Conservation (phyloP, 2,888 invertebrate species). For the Agrenia bidenticulata region DNA sequence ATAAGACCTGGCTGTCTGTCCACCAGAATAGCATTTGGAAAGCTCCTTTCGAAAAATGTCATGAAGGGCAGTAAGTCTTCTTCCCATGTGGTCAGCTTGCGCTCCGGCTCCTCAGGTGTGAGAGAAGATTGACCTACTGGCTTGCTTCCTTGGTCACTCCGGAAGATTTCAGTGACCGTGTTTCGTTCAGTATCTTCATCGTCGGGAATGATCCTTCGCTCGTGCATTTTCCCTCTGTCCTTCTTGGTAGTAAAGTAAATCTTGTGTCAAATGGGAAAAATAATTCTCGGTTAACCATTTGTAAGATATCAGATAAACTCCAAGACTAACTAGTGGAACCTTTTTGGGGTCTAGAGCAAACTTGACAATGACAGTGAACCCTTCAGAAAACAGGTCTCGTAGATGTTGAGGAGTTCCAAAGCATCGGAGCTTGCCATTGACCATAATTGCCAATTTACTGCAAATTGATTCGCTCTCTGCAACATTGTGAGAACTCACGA, state of each 20-base stretch:
- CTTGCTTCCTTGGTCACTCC: neutral
- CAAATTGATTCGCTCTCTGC: conserved; percentile 32
- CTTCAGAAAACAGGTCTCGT: conserved; percentile 20
- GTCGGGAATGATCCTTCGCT: conserved; percentile 9
- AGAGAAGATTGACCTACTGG: neutral
- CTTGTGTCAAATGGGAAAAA: conserved; percentile 10
- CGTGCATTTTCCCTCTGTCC: conserved; percentile 17
- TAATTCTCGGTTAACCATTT: too few relatives aligned
- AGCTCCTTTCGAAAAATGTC: conserved; percentile 25
- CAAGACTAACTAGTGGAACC: too few relatives aligned
- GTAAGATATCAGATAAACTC: too few relatives aligned
- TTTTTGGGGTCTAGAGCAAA: conserved; percentile 31
- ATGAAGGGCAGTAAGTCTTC: conserved; percentile 33
- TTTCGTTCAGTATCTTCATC: too few relatives aligned
- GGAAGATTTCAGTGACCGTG: too few relatives aligned
- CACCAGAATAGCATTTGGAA: conserved; percentile 30
- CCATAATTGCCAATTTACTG: conserved; percentile 31
- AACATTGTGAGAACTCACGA: conserved; percentile 34
- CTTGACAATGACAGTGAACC: conserved; percentile 33
- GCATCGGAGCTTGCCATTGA: conserved; percentile 33
- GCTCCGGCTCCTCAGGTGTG: conserved; percentile 15
- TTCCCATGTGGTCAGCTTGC: conserved; percentile 30
- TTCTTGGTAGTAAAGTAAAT: conserved; percentile 31
- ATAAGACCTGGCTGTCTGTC: conserved; percentile 40
- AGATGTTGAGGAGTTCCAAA: conserved; percentile 29